A percentile compares a stretch with the other conserved stretches of the same genome.
phyloP scores from a whole-genome alignment of 2,888 invertebrate genomes.

The Drosophila bunnanda region DNA sequence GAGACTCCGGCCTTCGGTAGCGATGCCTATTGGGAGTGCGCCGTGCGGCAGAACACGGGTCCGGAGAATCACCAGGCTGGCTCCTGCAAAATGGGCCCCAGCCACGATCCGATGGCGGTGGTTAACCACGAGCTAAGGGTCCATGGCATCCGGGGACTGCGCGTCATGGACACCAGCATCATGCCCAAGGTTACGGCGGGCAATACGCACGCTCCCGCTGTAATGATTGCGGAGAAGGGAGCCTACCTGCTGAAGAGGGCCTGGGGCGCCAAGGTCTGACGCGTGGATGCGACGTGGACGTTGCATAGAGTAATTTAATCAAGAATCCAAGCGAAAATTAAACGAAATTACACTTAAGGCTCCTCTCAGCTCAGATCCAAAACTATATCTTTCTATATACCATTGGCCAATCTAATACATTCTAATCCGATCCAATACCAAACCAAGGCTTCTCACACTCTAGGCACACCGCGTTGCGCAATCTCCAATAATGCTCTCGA shows the following conservation, averaged over 20 bases:
- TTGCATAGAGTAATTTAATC: slow-evolving; percentile 84
- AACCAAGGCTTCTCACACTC: slow-evolving; percentile 55
- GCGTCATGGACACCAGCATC: slow-evolving; percentile 92
- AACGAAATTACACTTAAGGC: slow-evolving; percentile 67
- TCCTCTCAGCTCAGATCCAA: slow-evolving; percentile 22
- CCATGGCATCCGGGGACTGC: slow-evolving; percentile 88
- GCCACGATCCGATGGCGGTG: slow-evolving; percentile 89
- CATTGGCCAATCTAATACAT: slow-evolving; percentile 1
- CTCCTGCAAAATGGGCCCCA: slow-evolving; percentile 93
- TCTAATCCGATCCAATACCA: slow-evolving; percentile 5
- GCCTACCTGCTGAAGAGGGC: slow-evolving; percentile 83
- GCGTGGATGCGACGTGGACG: slow-evolving; percentile 83
- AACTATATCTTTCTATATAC: slow-evolving; percentile 37
- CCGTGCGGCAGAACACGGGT: slow-evolving; percentile 89
- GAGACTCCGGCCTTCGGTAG: slow-evolving; percentile 89
- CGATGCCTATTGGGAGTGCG: slow-evolving; percentile 91
- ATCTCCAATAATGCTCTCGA: slow-evolving; percentile 46
- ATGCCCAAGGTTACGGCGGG: slow-evolving; percentile 92
- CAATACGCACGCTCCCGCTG: slow-evolving; percentile 91
- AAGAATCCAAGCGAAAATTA: slow-evolving; percentile 51
- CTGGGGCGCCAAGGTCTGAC: slow-evolving; percentile 84
- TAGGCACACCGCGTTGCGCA: slow-evolving; percentile 75
- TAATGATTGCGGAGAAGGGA: slow-evolving; percentile 92
- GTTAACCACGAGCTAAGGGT: slow-evolving; percentile 88
- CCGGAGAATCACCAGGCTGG: slow-evolving; percentile 94